Evolutionary conservation across 2,888 invertebrate species (phyloP).

Genomic region (Selenia dentaria): DNA sequence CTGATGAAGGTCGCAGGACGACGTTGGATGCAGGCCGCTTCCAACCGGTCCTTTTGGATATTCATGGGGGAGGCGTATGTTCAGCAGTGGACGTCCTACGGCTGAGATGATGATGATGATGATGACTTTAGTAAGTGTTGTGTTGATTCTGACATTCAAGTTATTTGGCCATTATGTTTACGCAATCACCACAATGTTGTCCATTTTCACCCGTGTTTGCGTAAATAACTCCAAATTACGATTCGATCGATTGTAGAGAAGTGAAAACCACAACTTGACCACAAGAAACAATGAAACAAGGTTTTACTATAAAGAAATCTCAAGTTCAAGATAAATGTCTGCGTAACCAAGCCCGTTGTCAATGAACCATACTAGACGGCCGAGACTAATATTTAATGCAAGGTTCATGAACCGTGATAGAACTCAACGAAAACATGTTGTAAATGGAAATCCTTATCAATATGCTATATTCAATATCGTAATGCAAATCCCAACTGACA

Average conservation of each 20-base stretch:
- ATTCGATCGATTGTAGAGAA: constrained; percentile 28
- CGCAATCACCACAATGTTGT: constrained; percentile 35
- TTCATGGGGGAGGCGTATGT: no score
- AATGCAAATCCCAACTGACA: no score
- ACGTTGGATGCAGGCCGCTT: no score
- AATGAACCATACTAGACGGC: constrained; percentile 2
- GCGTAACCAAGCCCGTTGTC: constrained; percentile 1
- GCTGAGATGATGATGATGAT: no score
- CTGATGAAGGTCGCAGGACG: no score
- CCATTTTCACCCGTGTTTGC: constrained; percentile 42
- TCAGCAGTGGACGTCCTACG: no score
- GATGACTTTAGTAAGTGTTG: no score
- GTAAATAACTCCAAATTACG: constrained; percentile 37
- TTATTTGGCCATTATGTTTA: constrained; percentile 34
- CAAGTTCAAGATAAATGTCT: constrained; percentile 50
- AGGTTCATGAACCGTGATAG: neutral
- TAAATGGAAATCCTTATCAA: no score
- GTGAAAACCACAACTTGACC: constrained; percentile 42
- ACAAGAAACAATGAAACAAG: constrained; percentile 29
- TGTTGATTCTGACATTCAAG: constrained; percentile 38
- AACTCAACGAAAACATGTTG: no score
- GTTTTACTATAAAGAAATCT: constrained; percentile 54
- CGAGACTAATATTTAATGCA: neutral
- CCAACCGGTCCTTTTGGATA: no score
- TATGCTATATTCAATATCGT: no score